Evolutionary conservation across 2,888 invertebrate species (phyloP), one percentile per base, ranked within the genome.

Genomic region (Linyphia triangularis): DNA sequence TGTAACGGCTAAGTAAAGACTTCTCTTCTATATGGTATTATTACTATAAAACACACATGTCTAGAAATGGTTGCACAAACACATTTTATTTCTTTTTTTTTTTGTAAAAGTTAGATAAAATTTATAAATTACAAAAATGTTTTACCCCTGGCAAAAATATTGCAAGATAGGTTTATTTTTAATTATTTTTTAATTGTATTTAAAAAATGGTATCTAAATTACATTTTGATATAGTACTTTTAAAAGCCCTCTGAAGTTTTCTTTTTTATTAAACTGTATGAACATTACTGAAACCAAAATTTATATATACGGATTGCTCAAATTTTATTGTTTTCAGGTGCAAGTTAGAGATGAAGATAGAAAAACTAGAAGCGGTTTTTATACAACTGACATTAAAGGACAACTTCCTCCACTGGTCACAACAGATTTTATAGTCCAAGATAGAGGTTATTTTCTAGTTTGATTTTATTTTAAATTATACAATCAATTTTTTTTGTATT

Each of bases 321-420:
- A 13, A 13, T 61, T 63, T 13, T 9, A 26, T 33, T 3, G 16
- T 67, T 33, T 40, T 40, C 2, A 88, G 88, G 83, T 88, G 10
- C 82, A 77, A 37, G 82, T 77, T 7, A 59, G 3, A 96, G 95
- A 96, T 90, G 99, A 99, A 92, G 99, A 99, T 94, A 96, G 96
- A 92, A 94, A 94, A 91, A 95, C 94, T 90, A 95, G 96, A 89
- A 95, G 96, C 82, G 98, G 98, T 6, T 93, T 96, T 13, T 99
- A 98, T 93, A 95, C 95, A 77, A 98, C 99, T 51, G 96, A 97
- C 94, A 95, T 96, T 92, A 95, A 96, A 92, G 96, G 99, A 65
- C 93, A 96, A 77, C 95, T 97, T 61, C 99, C 99, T 0, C 99
- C 99, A 0, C 94, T 99, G 43, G 98, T 98, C 13, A 98, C 99